phyloP scores from a whole-genome alignment of 2,113 vertebrate genomes.

The Heteronetta atricapilla region DNA sequence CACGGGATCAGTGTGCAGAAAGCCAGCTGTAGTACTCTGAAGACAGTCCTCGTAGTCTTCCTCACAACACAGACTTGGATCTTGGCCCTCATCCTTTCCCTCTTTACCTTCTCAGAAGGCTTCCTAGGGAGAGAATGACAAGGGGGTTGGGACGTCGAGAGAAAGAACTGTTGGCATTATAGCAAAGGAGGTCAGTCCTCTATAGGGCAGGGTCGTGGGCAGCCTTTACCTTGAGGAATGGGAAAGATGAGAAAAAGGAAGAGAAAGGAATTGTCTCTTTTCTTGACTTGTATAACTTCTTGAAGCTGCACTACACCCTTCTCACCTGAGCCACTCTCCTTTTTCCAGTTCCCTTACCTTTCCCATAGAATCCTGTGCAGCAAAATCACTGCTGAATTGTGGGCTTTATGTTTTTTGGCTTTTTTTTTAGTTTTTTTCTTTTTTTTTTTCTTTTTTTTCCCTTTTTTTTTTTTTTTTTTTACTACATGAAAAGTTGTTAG shows the following conservation, averaged over 20 bases:
- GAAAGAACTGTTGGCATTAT: not conserved
- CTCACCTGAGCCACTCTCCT: not conserved
- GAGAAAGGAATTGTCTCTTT: not conserved
- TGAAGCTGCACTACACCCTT: not conserved
- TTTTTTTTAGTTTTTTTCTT: not conserved
- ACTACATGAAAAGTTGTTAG: not conserved
- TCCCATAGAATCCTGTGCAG: not conserved
- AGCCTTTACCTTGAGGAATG: no score
- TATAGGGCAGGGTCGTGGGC: not conserved
- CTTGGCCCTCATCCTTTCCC: not conserved
- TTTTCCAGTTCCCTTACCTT: not conserved
- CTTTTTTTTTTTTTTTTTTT: not conserved
- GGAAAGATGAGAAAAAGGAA: not conserved
- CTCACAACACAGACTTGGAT: not conserved
- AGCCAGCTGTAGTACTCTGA: no score
- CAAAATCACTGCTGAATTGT: not conserved
- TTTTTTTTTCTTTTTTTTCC: not conserved
- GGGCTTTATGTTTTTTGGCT: not conserved
- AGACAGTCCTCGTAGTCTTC: not conserved
- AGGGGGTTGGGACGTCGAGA: rapidly evolving
- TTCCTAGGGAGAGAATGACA: not conserved
- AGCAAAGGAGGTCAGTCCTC: not conserved
- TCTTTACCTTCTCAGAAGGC: not conserved
- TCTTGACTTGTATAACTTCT: not conserved
- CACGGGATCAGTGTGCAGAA: not conserved